Percentiles rank a stretch among this genome's conserved stretches.
Conservation (phyloP, 30 jellyfish, hydroid and myxozoan genomes). For the Sanderia malayensis region DNA sequence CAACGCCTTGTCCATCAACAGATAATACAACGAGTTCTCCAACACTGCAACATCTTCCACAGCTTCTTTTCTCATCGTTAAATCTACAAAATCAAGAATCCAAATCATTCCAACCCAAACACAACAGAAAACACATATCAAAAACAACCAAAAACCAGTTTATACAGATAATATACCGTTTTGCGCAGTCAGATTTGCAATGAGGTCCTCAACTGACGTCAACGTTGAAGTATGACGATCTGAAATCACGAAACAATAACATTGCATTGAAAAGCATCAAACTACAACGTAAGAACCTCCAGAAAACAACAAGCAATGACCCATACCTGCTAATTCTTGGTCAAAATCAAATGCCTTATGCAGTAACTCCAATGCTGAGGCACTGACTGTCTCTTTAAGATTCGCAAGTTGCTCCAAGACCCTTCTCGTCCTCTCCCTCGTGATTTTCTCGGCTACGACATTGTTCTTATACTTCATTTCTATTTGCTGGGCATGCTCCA, state of each 20-base stretch:
- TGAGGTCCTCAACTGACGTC: conserved; percentile 64
- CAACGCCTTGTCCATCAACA: conserved; percentile 95
- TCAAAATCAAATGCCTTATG: conserved; percentile 69
- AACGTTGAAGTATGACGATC: conserved; percentile 40
- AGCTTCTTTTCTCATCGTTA: conserved; percentile 60
- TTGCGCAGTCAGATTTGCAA: conserved; percentile 35
- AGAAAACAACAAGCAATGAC: background rate
- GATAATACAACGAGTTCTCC: conserved; percentile 83
- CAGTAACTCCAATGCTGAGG: conserved; percentile 70
- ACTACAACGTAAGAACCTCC: background rate
- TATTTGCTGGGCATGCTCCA: conserved; percentile 94
- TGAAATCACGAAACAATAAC: too few relatives aligned
- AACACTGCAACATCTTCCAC: conserved; percentile 59
- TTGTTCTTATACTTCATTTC: conserved; percentile 59
- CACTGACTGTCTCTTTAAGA: conserved; percentile 65
- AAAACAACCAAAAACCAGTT: too few relatives aligned
- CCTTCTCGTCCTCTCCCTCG: conserved; percentile 73
- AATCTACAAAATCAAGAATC: conserved; percentile 23
- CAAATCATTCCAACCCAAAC: too few relatives aligned
- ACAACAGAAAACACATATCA: too few relatives aligned
- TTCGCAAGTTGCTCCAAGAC: conserved; percentile 82
- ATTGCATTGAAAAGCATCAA: too few relatives aligned
- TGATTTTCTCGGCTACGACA: conserved; percentile 31
- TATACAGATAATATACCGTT: conserved; percentile 58
- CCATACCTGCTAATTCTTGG: conserved; percentile 50